Conservation (phyloP, 2,888 invertebrate genomes). For the Adelphocoris suturalis region DNA sequence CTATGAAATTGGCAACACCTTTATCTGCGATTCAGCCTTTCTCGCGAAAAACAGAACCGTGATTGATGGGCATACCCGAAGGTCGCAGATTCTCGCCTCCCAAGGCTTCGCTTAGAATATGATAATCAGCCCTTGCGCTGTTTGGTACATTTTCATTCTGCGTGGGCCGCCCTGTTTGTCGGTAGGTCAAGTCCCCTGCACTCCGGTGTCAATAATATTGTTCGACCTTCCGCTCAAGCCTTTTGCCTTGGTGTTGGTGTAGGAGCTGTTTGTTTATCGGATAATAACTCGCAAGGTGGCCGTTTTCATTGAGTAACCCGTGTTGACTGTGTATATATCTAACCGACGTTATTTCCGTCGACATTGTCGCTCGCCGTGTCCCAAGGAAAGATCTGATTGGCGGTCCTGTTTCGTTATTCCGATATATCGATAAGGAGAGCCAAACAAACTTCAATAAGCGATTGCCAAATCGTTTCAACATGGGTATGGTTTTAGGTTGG, state of each 20-base stretch:
- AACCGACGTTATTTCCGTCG: background rate
- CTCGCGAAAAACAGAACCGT: background rate
- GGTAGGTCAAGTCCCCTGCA: conserved; percentile 28
- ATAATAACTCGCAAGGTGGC: background rate
- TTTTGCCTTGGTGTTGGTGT: background rate
- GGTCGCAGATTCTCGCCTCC: background rate
- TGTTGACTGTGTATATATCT: background rate
- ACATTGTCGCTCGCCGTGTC: no score
- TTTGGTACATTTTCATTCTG: conserved; percentile 16
- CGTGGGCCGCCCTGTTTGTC: conserved; percentile 25
- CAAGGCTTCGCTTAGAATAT: background rate
- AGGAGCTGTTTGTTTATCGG: conserved; percentile 8
- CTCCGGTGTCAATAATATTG: conserved; percentile 30
- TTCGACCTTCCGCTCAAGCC: background rate
- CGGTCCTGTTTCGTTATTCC: no score
- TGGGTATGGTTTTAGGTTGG: no score
- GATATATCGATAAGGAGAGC: no score
- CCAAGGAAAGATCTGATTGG: no score
- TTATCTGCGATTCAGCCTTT: no score
- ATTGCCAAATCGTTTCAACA: no score
- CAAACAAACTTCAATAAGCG: no score
- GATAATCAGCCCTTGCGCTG: background rate
- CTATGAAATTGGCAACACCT: no score
- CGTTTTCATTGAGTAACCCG: background rate
- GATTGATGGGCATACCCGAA: background rate